Base-by-base conservation (phyloP, 2,113 vertebrate genomes). In the Mohoua ochrocephala region DNA sequence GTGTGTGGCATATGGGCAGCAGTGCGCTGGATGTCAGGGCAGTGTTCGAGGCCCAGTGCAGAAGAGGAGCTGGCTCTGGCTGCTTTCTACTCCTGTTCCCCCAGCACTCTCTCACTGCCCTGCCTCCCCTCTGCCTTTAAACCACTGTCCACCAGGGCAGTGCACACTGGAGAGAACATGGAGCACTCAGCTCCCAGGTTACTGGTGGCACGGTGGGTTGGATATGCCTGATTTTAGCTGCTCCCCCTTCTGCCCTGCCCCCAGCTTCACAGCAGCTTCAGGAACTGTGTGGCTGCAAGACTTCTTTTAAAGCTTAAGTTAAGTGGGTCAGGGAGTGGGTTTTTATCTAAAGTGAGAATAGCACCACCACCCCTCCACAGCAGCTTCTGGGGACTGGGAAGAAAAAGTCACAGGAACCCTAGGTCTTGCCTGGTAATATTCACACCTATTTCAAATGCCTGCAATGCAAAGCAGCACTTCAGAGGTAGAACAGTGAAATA, bases 11-110 rank as follows among this genome's bases (percentile, higher is more conserved):
- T 10, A 47, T 1, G 2, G 53, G 24, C 27, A 45, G 30, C 4
- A 5, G 33, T 0, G 1, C 1, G 0, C 19, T 15, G 44, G 18
- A 1, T 39, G 45, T 33, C 13, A 2, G 26, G 31, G 17, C 1
- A 1, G 21, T 24, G 21, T 15, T 91, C 0, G 0, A 45, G 33
- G 45, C 23, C 10, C 70, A 7, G 37, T 0, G 0, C 23, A 33
- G 45, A 52, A 39, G 30, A 64, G 15, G 20, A n/a, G 27, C 41
- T 52, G 61, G 73, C 52, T 47, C n/a, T 8, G 31, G 31, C 63
- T 63, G 39, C 31, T 42, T 52, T 47, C 47, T 47, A 27, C 44
- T 45, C 39, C 22, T 50, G 16, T 68, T 41, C 15, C 15, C 7
- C 6, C 20, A 71, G 57, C 15, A 3, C 45, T 56, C 47, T 54